Percentiles rank a stretch among this genome's conserved stretches.
Conservation (phyloP, 2,888 invertebrate genomes). For the Agapetus fuscipes region DNA sequence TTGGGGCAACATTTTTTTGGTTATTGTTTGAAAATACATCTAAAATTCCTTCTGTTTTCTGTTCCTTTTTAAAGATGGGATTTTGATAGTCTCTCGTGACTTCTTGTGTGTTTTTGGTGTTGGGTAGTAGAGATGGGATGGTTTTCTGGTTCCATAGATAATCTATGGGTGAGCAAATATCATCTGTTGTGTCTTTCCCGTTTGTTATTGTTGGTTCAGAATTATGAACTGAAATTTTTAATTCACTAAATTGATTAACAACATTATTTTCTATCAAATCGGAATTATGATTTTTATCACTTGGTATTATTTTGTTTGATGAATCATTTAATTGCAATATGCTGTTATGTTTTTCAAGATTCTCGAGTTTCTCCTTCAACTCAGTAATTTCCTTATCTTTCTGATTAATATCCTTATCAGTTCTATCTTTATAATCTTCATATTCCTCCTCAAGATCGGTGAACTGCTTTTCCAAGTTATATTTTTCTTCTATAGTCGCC, state of each 20-base stretch:
- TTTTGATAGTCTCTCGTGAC: slow-evolving; percentile 28
- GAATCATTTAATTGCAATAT: neutral
- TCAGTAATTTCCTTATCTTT: slow-evolving; percentile 47
- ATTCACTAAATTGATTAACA: neutral
- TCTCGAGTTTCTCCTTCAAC: slow-evolving; percentile 40
- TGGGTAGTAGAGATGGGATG: slow-evolving; percentile 24
- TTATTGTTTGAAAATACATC: too few species aligned
- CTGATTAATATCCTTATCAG: slow-evolving; percentile 42
- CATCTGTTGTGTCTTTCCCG: neutral
- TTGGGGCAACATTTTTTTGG: slow-evolving; percentile 6
- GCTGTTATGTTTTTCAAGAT: slow-evolving; percentile 27
- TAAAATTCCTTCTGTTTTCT: too few species aligned
- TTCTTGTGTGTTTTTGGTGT: slow-evolving; percentile 20
- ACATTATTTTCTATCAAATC: neutral
- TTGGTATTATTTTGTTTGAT: too few species aligned
- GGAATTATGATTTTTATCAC: too few species aligned
- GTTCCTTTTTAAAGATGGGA: slow-evolving; percentile 24
- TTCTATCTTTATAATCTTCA: slow-evolving; percentile 45
- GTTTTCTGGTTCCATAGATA: slow-evolving; percentile 40
- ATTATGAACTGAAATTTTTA: neutral
- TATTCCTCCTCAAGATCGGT: slow-evolving; percentile 62
- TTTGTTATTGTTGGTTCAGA: too few species aligned
- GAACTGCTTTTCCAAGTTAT: slow-evolving; percentile 60
- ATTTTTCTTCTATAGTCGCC: slow-evolving; percentile 70
- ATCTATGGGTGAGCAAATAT: slow-evolving; percentile 36